These are phyloP conservation scores for Andricus quercusramuli DNA, from an alignment of 2,888 invertebrate genomes.

Conservation along the genomic window DNA sequence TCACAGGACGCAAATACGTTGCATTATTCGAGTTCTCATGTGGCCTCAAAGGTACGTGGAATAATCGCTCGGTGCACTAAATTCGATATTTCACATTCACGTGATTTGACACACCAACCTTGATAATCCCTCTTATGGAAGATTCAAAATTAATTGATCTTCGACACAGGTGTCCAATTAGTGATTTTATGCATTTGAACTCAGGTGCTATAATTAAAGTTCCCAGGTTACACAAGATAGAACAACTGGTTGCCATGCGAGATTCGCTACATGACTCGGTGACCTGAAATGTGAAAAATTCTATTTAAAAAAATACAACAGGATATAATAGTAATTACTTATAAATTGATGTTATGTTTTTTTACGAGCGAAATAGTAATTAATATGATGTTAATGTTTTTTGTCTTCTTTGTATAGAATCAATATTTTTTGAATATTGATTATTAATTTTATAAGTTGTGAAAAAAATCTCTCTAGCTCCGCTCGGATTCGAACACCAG, in stretches of 20 bases:
- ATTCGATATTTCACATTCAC: conserved; percentile 27
- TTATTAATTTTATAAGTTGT: no score
- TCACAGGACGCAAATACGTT: conserved; percentile 41
- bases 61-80: conserved; percentile 42
- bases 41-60: conserved; percentile 47
- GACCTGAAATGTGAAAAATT: background rate
- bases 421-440: no score
- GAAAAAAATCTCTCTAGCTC: no score
- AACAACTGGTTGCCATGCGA: background rate
- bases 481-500: no score
- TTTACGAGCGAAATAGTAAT: no score
- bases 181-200: background rate
- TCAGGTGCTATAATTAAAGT: background rate
- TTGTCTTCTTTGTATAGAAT: no score
- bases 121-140: background rate
- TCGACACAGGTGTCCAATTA: background rate
- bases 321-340: no score
- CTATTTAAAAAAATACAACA: no score
- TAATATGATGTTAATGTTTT: no score
- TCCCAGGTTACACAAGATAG: background rate
- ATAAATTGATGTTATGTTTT: no score
- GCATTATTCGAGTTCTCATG: conserved; percentile 49
- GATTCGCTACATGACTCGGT: background rate
- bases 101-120: background rate
- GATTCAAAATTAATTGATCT: conserved; percentile 21